phyloP scores from a whole-genome alignment of 2,888 invertebrate genomes.

The Rhingia campestris region DNA sequence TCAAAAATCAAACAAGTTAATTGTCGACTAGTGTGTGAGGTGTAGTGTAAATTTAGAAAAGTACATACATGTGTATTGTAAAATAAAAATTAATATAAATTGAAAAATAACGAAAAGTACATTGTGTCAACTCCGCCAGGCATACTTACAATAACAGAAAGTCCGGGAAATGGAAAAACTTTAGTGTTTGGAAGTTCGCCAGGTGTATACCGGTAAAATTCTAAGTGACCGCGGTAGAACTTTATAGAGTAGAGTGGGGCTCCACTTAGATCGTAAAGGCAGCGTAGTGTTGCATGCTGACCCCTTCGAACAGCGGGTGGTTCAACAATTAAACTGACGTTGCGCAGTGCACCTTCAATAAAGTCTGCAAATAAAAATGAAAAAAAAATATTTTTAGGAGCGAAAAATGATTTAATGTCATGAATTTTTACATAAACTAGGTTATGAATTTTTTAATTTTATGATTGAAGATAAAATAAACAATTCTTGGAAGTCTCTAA shows the following conservation, averaged over 20 bases:
- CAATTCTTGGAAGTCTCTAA: too few species aligned
- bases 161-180: conserved; percentile 89
- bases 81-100: conserved; percentile 20
- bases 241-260: conserved; percentile 92
- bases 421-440: too few species aligned
- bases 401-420: too few species aligned
- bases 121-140: conserved; percentile 13
- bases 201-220: conserved; percentile 93
- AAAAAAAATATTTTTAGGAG: not conserved
- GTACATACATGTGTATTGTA: not conserved
- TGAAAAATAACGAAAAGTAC: conserved; percentile 31
- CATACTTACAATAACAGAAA: conserved; percentile 91
- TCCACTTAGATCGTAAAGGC: conserved; percentile 90
- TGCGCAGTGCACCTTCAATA: conserved; percentile 87
- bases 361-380: conserved; percentile 77
- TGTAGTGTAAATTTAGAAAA: conserved; percentile 30
- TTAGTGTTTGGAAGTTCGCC: conserved; percentile 88
- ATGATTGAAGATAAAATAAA: too few species aligned
- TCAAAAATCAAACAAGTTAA: conserved; percentile 21
- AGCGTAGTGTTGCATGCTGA: conserved; percentile 87
- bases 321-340: conserved; percentile 88
- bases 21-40: conserved; percentile 20
- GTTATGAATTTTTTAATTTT: too few species aligned
- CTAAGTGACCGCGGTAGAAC: conserved; percentile 92
- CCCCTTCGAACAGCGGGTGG: conserved; percentile 88